Conservation (phyloP, 2,888 invertebrate genomes). For the Athalia cordata region DNA sequence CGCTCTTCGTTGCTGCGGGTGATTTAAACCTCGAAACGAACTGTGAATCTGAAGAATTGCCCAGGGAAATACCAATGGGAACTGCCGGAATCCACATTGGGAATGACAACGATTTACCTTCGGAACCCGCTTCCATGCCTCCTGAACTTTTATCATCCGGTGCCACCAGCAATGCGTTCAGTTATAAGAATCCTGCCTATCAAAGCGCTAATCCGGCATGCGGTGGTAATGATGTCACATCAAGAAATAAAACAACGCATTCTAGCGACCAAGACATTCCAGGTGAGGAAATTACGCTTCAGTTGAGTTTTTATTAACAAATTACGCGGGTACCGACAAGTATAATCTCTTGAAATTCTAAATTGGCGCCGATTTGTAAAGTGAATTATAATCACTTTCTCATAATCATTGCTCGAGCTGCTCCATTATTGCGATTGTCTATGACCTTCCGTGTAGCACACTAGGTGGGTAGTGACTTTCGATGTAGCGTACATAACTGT, state of each 20-base stretch:
- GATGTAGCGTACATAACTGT: too few relatives aligned
- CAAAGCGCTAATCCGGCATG: conserved; percentile 82
- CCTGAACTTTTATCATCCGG: conserved; percentile 72
- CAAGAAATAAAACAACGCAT: conserved; percentile 62
- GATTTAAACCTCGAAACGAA: conserved; percentile 72
- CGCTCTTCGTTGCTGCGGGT: conserved; percentile 76
- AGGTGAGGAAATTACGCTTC: conserved; percentile 54
- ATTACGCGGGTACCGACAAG: too few relatives aligned
- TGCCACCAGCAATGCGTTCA: conserved; percentile 75
- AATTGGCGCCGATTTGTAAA: too few relatives aligned
- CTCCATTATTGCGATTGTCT: not conserved
- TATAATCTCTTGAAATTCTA: too few relatives aligned
- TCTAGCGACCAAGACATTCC: conserved; percentile 74
- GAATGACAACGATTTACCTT: conserved; percentile 72
- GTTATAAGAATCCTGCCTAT: conserved; percentile 84
- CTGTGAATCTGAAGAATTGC: conserved; percentile 71
- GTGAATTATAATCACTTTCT: too few relatives aligned
- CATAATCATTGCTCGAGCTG: too few relatives aligned
- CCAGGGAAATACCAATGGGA: conserved; percentile 59
- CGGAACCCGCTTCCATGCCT: conserved; percentile 78
- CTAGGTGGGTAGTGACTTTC: too few relatives aligned
- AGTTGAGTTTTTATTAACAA: too few relatives aligned
- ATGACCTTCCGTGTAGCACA: too few relatives aligned
- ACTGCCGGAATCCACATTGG: conserved; percentile 61
- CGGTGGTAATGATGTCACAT: conserved; percentile 57